Evolutionary conservation across 2,113 vertebrate species (phyloP).

Genomic region (Pungitius pungitius): DNA sequence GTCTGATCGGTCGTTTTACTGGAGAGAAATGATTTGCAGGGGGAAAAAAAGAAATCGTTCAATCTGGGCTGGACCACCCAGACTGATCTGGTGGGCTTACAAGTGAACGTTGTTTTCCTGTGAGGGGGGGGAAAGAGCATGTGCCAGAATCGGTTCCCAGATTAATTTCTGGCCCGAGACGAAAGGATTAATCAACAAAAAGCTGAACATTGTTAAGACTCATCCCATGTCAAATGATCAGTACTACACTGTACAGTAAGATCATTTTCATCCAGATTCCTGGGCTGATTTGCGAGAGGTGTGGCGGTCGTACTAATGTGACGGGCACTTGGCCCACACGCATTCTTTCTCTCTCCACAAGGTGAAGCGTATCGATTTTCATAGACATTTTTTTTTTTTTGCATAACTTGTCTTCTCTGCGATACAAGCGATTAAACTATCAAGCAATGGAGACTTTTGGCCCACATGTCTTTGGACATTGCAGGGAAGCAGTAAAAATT

Average conservation of each 20-base stretch:
- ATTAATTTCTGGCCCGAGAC: constrained; percentile 38
- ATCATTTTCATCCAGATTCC: too few relatives aligned
- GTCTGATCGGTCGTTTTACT: constrained; percentile 61
- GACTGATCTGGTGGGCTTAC: constrained; percentile 38
- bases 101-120: constrained; percentile 67
- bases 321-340: background rate
- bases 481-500: too few relatives aligned
- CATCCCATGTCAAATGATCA: constrained; percentile 18
- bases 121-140: constrained; percentile 37
- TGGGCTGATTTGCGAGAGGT: background rate
- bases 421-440: background rate
- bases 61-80: constrained; percentile 72
- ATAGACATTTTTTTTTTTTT: too few relatives aligned
- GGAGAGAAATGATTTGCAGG: constrained; percentile 43
- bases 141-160: constrained; percentile 49
- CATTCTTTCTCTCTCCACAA: background rate
- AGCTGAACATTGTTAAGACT: constrained; percentile 18
- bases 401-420: background rate
- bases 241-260: too few relatives aligned
- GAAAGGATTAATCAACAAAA: constrained; percentile 51
- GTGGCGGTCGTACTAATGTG: background rate
- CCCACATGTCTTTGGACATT: too few relatives aligned
- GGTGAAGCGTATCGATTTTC: background rate
- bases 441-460: background rate
- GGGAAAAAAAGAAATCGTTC: constrained; percentile 39